Evolutionary conservation across 2,888 invertebrate genomes (phyloP).

Genomic region (Pachycephus smyrnensis): DNA sequence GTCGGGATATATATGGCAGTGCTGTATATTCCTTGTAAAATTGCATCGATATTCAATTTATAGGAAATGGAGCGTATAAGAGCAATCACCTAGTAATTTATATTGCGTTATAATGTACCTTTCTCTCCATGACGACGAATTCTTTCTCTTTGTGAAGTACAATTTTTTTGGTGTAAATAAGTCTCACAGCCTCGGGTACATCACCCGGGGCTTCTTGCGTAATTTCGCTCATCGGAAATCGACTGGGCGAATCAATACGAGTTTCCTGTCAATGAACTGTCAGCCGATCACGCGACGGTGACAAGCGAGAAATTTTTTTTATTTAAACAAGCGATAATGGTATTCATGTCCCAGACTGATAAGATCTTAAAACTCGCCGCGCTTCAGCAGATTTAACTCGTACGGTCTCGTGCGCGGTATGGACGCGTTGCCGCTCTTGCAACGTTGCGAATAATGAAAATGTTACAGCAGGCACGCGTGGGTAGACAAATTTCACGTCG

Average conservation of each 20-base stretch:
- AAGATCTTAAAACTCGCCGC: neutral
- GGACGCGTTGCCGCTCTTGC: neutral
- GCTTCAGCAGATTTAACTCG: neutral
- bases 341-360: neutral
- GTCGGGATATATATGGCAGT: neutral
- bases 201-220: neutral
- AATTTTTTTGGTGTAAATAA: neutral
- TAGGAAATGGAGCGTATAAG: neutral
- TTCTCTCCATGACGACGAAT: neutral
- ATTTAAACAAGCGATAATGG: neutral
- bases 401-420: neutral
- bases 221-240: neutral
- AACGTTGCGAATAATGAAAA: slow-evolving; percentile 6
- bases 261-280: neutral
- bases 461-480: neutral
- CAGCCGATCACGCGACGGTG: neutral
- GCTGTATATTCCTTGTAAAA: neutral
- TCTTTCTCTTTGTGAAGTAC: neutral
- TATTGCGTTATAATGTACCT: neutral
- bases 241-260: neutral
- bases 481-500: neutral
- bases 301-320: neutral
- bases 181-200: neutral
- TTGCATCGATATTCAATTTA: too few relatives aligned
- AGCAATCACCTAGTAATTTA: neutral